phyloP scores from a whole-genome alignment of 2,113 vertebrate species.

The Malurus alboscapulatus region DNA sequence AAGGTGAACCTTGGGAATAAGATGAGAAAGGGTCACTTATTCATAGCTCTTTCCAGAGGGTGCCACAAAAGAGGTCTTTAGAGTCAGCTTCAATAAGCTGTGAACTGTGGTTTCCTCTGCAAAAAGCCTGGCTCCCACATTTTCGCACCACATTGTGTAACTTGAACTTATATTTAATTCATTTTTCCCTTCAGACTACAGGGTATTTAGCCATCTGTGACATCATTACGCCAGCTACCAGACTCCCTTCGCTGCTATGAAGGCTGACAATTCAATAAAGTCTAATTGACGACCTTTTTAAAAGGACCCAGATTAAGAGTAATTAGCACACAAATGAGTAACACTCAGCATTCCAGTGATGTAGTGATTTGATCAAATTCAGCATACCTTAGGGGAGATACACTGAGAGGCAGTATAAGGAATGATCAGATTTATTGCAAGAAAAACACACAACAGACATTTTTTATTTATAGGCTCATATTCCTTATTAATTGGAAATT shows the following conservation, averaged over 20 bases:
- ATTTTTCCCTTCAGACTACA: conserved; percentile 39
- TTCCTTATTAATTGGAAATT: conserved; percentile 11
- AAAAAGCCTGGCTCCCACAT: conserved; percentile 15
- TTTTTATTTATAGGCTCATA: not conserved
- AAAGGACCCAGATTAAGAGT: conserved; percentile 43
- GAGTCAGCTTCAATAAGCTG: conserved; percentile 14
- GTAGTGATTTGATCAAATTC: conserved; percentile 3
- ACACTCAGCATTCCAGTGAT: not conserved
- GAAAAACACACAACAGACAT: not conserved
- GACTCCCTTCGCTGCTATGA: not conserved
- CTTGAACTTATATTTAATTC: conserved; percentile 4
- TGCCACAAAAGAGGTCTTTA: not conserved
- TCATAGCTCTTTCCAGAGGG: not conserved
- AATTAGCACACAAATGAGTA: conserved; percentile 36
- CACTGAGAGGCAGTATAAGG: not conserved
- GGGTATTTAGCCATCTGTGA: conserved; percentile 45
- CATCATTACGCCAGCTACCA: conserved; percentile 2
- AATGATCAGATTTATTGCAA: conserved; percentile 8
- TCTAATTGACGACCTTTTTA: conserved; percentile 27
- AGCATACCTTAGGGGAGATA: conserved; percentile 22
- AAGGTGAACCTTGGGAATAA: not conserved
- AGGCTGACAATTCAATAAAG: conserved; percentile 38
- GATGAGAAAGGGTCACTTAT: not conserved
- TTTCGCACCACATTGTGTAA: conserved; percentile 15
- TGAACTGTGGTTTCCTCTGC: not conserved